phyloP scores from a whole-genome alignment of 2,797 vertebrate genomes.

The Sparus aurata region DNA sequence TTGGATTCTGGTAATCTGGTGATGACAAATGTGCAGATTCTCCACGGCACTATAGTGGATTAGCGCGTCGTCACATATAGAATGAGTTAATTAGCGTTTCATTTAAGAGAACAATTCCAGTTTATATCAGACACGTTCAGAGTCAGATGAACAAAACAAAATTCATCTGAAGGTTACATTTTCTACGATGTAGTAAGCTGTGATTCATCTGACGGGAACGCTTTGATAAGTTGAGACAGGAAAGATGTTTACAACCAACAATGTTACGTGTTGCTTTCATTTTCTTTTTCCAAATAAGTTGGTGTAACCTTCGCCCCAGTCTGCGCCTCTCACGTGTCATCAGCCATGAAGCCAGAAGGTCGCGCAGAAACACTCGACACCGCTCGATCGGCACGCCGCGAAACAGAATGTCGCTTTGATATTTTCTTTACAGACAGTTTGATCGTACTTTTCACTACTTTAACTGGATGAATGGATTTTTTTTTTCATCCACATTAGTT shows the following conservation, averaged over 20 bases:
- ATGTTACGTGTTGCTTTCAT: no score
- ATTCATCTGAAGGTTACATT: no score
- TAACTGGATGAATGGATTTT: no score
- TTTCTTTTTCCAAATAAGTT: no score
- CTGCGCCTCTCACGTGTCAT: background rate
- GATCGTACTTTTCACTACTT: no score
- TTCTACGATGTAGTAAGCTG: background rate
- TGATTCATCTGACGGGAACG: background rate
- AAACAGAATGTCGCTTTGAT: no score
- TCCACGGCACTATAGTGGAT: background rate
- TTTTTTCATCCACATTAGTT: no score
- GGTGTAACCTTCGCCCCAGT: background rate
- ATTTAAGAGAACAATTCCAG: background rate
- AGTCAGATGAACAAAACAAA: no score
- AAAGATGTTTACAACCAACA: no score
- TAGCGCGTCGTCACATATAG: background rate
- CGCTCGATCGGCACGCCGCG: no score
- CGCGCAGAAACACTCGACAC: no score
- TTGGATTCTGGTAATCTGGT: slow-evolving; percentile 4
- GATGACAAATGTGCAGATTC: background rate
- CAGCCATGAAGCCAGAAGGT: background rate
- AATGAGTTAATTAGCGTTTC: background rate
- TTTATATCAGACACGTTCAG: background rate
- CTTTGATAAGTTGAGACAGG: background rate
- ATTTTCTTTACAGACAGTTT: no score